phyloP scores from a whole-genome alignment of 2,797 vertebrate species.

The Lateolabrax maculatus region DNA sequence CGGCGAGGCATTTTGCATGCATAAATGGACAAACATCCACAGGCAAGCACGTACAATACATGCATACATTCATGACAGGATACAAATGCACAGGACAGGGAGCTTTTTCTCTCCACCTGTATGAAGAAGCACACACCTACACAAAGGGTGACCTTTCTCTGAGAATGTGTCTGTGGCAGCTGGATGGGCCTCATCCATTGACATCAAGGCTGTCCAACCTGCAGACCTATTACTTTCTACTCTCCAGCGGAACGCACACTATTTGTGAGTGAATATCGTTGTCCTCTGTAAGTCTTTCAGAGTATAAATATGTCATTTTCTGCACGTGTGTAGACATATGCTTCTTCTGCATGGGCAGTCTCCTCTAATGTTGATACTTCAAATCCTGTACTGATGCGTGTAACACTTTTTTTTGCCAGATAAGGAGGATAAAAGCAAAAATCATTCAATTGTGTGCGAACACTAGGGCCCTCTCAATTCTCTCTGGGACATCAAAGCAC shows the following conservation, averaged over 20 bases:
- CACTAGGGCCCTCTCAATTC: slow-evolving; percentile 64
- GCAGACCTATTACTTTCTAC: slow-evolving; percentile 52
- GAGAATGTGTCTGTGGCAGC: slow-evolving; percentile 28
- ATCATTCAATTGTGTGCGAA: slow-evolving; percentile 65
- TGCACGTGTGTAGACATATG: neutral
- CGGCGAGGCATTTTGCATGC: slow-evolving; percentile 47
- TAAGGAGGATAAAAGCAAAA: slow-evolving; percentile 66
- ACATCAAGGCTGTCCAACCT: slow-evolving; percentile 38
- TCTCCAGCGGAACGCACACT: slow-evolving; percentile 26
- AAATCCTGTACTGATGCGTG: slow-evolving; percentile 41
- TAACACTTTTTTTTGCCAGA: slow-evolving; percentile 24
- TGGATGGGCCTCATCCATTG: slow-evolving; percentile 34
- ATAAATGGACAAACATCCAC: slow-evolving; percentile 55
- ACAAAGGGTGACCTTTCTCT: slow-evolving; percentile 44
- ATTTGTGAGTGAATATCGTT: slow-evolving; percentile 22
- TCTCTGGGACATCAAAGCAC: slow-evolving; percentile 75
- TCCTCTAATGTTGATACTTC: slow-evolving; percentile 9
- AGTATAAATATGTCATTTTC: slow-evolving; percentile 20
- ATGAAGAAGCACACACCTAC: slow-evolving; percentile 10
- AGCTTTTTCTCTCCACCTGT: neutral
- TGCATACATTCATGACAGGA: slow-evolving; percentile 66
- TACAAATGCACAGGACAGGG: slow-evolving; percentile 18
- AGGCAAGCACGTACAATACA: slow-evolving; percentile 15
- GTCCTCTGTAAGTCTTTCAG: slow-evolving; percentile 32
- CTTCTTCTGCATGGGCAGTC: slow-evolving; percentile 22